phyloP scores from a whole-genome alignment of 2,797 vertebrate species.

The Phataginus tetradactyla region DNA sequence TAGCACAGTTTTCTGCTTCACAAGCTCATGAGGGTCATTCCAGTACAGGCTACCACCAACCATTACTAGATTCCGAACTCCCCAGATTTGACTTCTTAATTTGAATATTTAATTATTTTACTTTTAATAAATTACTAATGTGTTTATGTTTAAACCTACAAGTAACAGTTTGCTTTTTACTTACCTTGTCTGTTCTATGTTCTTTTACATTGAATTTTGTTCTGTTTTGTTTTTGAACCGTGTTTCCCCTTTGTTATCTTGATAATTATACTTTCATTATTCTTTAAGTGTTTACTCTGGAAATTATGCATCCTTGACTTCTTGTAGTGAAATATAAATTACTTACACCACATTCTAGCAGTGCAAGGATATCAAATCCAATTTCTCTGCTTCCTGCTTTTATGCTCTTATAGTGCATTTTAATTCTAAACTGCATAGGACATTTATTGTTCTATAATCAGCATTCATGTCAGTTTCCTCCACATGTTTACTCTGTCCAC shows the following conservation, averaged over 20 bases:
- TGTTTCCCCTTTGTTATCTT: background rate
- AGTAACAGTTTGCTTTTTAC: background rate
- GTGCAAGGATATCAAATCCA: background rate
- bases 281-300: background rate
- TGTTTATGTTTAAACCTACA: background rate
- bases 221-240: background rate
- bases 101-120: background rate
- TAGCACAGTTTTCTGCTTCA: background rate
- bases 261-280: background rate
- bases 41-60: background rate
- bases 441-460: background rate
- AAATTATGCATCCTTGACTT: background rate
- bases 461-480: background rate
- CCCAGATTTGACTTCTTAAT: background rate
- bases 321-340: background rate
- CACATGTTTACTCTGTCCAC: background rate
- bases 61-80: background rate
- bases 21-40: accelerated
- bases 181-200: background rate
- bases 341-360: background rate
- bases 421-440: background rate
- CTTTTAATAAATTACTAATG: background rate
- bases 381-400: background rate
- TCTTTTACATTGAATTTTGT: background rate
- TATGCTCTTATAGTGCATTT: background rate